phyloP scores from a whole-genome alignment of 1,140 invertebrate species.

The Drosophila leontia region DNA sequence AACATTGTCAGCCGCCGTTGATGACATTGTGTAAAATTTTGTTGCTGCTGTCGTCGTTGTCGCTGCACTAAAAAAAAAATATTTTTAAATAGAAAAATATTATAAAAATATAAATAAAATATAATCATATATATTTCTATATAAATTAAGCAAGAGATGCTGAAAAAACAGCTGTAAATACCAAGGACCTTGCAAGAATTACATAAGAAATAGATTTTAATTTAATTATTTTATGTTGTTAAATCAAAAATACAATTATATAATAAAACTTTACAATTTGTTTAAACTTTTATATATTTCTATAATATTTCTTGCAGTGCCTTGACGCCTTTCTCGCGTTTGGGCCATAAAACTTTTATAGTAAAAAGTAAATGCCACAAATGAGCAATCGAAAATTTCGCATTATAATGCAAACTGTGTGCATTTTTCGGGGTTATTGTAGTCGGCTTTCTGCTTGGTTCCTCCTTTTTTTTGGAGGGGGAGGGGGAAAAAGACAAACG shows the following conservation, averaged over 20 bases:
- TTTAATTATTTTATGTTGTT: not conserved
- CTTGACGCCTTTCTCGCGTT: conserved; percentile 22
- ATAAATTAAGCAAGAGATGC: not conserved
- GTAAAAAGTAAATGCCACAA: conserved; percentile 84
- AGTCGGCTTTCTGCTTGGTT: conserved; percentile 54
- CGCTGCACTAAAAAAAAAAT: conserved; percentile 6
- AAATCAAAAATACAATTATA: not conserved
- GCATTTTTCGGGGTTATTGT: conserved; percentile 82
- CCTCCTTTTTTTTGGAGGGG: not conserved
- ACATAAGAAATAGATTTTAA: not conserved
- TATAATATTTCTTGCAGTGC: not conserved
- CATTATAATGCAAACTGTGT: conserved; percentile 84
- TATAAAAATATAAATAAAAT: too few relatives aligned
- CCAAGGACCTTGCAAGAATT: not conserved
- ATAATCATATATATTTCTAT: not conserved
- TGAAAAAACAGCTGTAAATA: not conserved
- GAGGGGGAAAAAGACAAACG: conserved; percentile 66
- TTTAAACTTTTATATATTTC: not conserved
- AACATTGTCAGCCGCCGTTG: conserved; percentile 77
- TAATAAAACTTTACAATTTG: not conserved
- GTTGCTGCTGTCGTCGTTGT: conserved; percentile 59
- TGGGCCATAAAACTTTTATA: conserved; percentile 81
- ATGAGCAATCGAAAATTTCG: conserved; percentile 84
- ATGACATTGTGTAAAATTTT: conserved; percentile 82
- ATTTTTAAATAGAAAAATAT: not conserved